Percentiles rank a stretch among this genome's conserved stretches.
phyloP scores from a whole-genome alignment of 2,888 invertebrate species.

The Watsonalla binaria region DNA sequence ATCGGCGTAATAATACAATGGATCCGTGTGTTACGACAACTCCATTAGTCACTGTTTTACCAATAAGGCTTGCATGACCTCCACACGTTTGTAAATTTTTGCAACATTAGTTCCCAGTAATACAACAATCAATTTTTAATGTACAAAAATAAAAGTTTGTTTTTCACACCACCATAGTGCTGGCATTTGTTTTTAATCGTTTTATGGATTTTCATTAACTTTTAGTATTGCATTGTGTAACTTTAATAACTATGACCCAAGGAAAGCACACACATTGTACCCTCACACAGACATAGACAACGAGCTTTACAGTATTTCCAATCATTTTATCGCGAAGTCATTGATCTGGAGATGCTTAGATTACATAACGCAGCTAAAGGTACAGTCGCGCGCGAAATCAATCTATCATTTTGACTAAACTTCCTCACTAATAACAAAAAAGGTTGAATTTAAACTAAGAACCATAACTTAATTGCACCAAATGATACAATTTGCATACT shows the following conservation, averaged over 20 bases:
- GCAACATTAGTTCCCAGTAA: slow-evolving; percentile 48
- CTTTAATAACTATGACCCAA: not conserved
- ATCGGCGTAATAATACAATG: not conserved
- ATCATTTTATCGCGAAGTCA: slow-evolving; percentile 19
- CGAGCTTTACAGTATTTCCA: not conserved
- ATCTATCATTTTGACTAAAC: slow-evolving; percentile 24
- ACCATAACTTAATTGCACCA: too few relatives aligned
- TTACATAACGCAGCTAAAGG: slow-evolving; percentile 26
- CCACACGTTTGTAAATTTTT: slow-evolving; percentile 43
- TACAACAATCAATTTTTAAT: slow-evolving; percentile 24
- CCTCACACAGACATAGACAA: not conserved
- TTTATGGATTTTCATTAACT: too few relatives aligned
- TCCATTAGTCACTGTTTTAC: slow-evolving; percentile 17
- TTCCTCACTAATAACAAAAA: too few relatives aligned
- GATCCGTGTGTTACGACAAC: slow-evolving; percentile 14
- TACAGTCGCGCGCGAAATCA: slow-evolving; percentile 37
- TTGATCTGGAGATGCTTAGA: slow-evolving; percentile 28
- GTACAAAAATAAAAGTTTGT: too few relatives aligned
- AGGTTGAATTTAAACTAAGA: too few relatives aligned
- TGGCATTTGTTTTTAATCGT: too few relatives aligned
- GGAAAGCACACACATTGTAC: not conserved
- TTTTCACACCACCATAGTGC: too few relatives aligned
- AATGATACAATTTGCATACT: too few relatives aligned
- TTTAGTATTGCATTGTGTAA: not conserved
- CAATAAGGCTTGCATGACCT: slow-evolving; percentile 43